A percentile compares a stretch with the other conserved stretches of the same genome.
Evolutionary conservation across 2,888 invertebrate species (phyloP).

Genomic region (Synanthedon myopaeformis): DNA sequence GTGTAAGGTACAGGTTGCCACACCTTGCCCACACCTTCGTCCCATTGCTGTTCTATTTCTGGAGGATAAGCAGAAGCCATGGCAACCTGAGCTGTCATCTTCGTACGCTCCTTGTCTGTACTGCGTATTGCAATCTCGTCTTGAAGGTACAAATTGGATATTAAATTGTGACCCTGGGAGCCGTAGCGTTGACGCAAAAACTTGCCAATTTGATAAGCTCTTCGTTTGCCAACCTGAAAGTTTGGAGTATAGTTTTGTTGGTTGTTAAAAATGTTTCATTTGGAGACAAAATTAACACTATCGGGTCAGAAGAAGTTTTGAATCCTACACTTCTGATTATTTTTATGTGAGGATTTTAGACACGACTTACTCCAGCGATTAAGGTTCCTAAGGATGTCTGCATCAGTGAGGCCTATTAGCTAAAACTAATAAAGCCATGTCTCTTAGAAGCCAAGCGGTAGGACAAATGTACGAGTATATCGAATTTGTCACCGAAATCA

Average conservation of each 20-base stretch:
- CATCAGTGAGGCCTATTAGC: too few species aligned
- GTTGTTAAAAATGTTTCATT: not conserved
- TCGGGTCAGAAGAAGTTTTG: too few species aligned
- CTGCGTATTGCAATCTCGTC: slow-evolving; percentile 43
- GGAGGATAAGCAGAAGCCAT: slow-evolving; percentile 56
- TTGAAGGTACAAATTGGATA: slow-evolving; percentile 38
- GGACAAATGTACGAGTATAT: too few species aligned
- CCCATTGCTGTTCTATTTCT: slow-evolving; percentile 50
- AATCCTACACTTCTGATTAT: too few species aligned
- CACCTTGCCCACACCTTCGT: slow-evolving; percentile 42
- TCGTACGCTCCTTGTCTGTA: slow-evolving; percentile 57
- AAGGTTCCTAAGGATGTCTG: too few species aligned
- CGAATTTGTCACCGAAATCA: too few species aligned
- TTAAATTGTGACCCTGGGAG: slow-evolving; percentile 21
- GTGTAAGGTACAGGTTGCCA: slow-evolving; percentile 59
- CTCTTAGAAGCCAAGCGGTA: too few species aligned
- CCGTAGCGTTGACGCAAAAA: slow-evolving; percentile 45
- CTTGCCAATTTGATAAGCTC: slow-evolving; percentile 47
- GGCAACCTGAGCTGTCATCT: slow-evolving; percentile 51
- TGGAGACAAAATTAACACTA: too few species aligned
- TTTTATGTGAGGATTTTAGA: too few species aligned
- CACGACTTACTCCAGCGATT: too few species aligned
- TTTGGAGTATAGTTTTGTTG: not conserved
- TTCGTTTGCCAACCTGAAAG: slow-evolving; percentile 40
- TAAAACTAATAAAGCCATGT: too few species aligned